These are phyloP conservation scores for Montipora foliosa DNA, from an alignment of 64 coral and sea anemone genomes.

Conservation along the genomic window DNA sequence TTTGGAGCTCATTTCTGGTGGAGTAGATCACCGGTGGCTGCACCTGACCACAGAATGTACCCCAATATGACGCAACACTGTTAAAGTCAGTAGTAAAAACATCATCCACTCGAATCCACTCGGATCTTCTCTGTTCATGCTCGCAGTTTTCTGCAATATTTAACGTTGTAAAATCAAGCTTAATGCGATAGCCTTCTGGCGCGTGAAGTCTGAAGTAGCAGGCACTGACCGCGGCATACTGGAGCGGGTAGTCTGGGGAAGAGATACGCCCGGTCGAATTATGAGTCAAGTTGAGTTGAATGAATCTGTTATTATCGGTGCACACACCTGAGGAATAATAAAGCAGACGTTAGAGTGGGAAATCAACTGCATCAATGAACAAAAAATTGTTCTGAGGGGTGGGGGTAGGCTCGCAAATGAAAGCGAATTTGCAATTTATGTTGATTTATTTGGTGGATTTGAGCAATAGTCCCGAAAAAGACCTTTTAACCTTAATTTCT, in stretches of 20 bases:
- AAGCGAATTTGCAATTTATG: too few species aligned
- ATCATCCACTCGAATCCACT: slow-evolving; percentile 33
- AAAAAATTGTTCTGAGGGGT: too few species aligned
- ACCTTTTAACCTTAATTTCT: too few species aligned
- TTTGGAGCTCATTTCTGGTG: slow-evolving; percentile 22
- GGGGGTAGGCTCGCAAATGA: too few species aligned
- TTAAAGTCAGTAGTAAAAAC: neutral
- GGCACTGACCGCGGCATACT: neutral
- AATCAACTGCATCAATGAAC: neutral
- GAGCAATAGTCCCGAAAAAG: too few species aligned
- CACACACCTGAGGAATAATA: slow-evolving; percentile 18
- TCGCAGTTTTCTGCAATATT: slow-evolving; percentile 16
- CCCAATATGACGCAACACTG: slow-evolving; percentile 25
- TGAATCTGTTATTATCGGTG: neutral
- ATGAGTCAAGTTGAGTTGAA: slow-evolving; percentile 15
- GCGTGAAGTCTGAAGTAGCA: slow-evolving; percentile 22
- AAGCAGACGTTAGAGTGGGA: neutral
- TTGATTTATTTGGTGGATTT: too few species aligned
- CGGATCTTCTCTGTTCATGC: neutral
- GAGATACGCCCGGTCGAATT: slow-evolving; percentile 19
- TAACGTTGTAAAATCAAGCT: slow-evolving; percentile 3
- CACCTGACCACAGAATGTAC: neutral
- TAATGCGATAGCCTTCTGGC: slow-evolving; percentile 11
- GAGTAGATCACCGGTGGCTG: slow-evolving; percentile 4
- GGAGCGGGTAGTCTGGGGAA: slow-evolving; percentile 44